Percentiles rank a stretch among this genome's conserved stretches.
Conservation (phyloP, 2,113 vertebrate genomes). For the Trogon surrucura region DNA sequence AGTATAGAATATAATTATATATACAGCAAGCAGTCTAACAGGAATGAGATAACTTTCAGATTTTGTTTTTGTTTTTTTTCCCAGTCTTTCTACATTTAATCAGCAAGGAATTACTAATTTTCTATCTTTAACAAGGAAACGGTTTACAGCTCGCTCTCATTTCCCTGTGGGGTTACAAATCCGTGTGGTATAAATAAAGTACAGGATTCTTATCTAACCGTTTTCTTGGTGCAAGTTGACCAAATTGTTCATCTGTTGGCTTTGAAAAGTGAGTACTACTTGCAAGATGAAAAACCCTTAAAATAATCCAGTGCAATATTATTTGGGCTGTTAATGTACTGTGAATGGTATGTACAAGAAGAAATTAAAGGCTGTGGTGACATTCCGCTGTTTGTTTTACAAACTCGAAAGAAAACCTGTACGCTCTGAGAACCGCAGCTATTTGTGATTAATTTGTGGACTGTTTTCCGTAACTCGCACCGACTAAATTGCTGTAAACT, state of each 20-base stretch:
- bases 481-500: neutral
- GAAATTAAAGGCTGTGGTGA: slow-evolving; percentile 68
- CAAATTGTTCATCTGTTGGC: slow-evolving; percentile 46
- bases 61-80: neutral
- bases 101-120: slow-evolving; percentile 67
- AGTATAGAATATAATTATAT: slow-evolving; percentile 52
- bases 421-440: slow-evolving; percentile 25
- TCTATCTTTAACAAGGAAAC: slow-evolving; percentile 37
- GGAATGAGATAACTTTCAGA: slow-evolving; percentile 64
- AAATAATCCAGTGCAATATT: slow-evolving; percentile 55
- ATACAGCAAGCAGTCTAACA: slow-evolving; percentile 57
- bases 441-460: neutral
- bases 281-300: neutral
- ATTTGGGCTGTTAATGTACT: slow-evolving; percentile 55
- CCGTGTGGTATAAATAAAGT: slow-evolving; percentile 13
- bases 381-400: slow-evolving; percentile 68
- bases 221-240: slow-evolving; percentile 62
- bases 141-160: slow-evolving; percentile 45
- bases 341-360: slow-evolving; percentile 60
- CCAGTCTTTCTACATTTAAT: slow-evolving; percentile 76
- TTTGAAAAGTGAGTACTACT: slow-evolving; percentile 51
- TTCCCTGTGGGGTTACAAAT: slow-evolving; percentile 20
- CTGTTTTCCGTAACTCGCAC: neutral
- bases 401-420: slow-evolving; percentile 59
- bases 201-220: slow-evolving; percentile 9